Base-by-base conservation (phyloP, 2,797 vertebrate species). In the Ataeniobius toweri region DNA sequence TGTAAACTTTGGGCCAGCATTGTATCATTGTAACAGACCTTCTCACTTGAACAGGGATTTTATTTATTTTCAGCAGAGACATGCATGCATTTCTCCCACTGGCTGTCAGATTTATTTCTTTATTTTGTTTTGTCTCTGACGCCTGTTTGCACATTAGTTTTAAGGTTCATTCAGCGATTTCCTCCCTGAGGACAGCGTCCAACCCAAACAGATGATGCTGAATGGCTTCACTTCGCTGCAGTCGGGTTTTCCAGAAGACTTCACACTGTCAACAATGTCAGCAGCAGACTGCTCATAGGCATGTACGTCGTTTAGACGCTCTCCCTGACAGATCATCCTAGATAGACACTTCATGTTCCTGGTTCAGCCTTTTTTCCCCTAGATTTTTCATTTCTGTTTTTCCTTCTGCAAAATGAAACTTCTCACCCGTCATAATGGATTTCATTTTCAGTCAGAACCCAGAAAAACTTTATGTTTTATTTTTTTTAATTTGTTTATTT, bases 201-300 rank as follows among this genome's bases (percentile, higher is more conserved):
- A 72, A 74, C 80, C 71, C 75, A 82, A 81, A 82, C 82, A 70
- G 79, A 86, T 78, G 72, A 81, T 55, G 83, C 75, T 73, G 76
- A 84, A 83, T 83, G 59, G 71, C 55, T 80, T 71, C 73, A 80
- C 75, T 84, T 89, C 63, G 50, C 84, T 80, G 69, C 51, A 77
- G 80, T 78, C 70, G 39, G 70, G 39, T 81, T 86, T 89, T 86
- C 80, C 80, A 63, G 77, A 69, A 55, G 75, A 83, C 70, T 81
- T 85, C 74, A 83, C 78, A 44, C 78, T 48, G 74, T 80, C 75
- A 82, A 74, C 81, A 56, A 65, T 73, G 55, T 83, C 76, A 79
- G 77, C 73, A 69, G 65, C 63, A 13, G 39, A 63, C 63, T 53
- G 71, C 81, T 80, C 61, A 12, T 39, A 55, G 53, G 59, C 76